A percentile compares a stretch with the other conserved stretches of the same genome.
Evolutionary conservation across 2,113 vertebrate species (phyloP).

Genomic region (Varanus komodoensis): DNA sequence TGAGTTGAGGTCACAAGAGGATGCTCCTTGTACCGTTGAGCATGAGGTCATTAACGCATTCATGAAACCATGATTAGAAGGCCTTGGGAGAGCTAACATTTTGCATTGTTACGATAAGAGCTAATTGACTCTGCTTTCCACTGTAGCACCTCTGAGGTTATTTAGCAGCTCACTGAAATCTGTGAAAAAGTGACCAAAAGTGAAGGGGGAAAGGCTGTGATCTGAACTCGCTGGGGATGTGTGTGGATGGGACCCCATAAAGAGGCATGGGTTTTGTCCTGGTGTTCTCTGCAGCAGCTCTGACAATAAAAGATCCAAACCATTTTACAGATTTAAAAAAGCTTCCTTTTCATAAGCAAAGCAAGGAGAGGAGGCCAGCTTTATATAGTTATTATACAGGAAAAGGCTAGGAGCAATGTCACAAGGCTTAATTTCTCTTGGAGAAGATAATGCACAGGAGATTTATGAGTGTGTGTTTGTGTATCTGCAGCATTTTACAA

Average conservation of each 20-base stretch:
- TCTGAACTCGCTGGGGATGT: not conserved
- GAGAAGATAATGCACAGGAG: not conserved
- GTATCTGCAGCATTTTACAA: not conserved
- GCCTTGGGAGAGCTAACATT: not conserved
- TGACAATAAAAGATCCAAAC: not conserved
- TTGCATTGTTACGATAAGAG: constrained; percentile 2
- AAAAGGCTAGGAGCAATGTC: not conserved
- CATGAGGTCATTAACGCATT: constrained; percentile 4
- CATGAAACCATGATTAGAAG: not conserved
- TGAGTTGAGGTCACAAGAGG: not conserved
- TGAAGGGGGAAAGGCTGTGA: not conserved
- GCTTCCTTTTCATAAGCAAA: not conserved
- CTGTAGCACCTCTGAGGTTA: not conserved
- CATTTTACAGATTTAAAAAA: not conserved
- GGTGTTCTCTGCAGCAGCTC: not conserved
- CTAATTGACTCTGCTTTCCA: not conserved
- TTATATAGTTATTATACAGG: not conserved
- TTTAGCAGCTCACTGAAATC: not conserved
- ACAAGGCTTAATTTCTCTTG: not conserved
- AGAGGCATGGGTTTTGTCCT: not conserved
- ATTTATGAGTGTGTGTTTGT: not conserved
- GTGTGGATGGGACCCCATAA: too few relatives aligned
- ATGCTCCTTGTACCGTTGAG: not conserved
- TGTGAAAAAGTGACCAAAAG: not conserved
- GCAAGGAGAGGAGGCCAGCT: not conserved